phyloP scores from a whole-genome alignment of 1,140 invertebrate species.

The Oscheius sp. region DNA sequence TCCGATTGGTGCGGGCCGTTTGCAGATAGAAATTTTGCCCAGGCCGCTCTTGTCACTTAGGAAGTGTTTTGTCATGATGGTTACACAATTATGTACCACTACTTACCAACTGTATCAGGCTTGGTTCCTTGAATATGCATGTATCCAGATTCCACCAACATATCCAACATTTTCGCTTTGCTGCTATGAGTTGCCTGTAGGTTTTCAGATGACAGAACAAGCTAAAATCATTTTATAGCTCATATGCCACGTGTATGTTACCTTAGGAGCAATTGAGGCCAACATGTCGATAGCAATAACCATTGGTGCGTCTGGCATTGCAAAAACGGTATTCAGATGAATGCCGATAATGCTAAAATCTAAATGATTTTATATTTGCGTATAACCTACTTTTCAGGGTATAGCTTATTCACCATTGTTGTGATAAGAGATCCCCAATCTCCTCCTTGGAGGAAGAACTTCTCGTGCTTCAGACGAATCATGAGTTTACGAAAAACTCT shows the following conservation, averaged over 20 bases:
- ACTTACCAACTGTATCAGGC: conserved; percentile 80
- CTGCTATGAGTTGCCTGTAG: conserved; percentile 60
- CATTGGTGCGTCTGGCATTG: conserved; percentile 54
- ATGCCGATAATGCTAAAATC: conserved; percentile 66
- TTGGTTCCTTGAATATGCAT: conserved; percentile 76
- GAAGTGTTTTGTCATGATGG: no score
- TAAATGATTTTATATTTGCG: neutral
- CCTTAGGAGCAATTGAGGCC: conserved; percentile 53
- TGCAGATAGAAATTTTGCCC: no score
- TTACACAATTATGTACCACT: no score
- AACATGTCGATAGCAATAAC: conserved; percentile 55
- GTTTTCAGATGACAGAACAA: conserved; percentile 68
- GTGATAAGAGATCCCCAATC: conserved; percentile 68
- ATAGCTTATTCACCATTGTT: conserved; percentile 68
- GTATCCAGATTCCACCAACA: conserved; percentile 76
- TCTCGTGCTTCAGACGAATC: conserved; percentile 73
- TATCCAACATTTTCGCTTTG: conserved; percentile 48
- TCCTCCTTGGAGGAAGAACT: conserved; percentile 80
- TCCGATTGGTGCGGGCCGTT: no score
- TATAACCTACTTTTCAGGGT: conserved; percentile 67
- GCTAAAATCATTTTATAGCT: conserved; percentile 21
- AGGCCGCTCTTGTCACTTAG: no score
- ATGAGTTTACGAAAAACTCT: conserved; percentile 79
- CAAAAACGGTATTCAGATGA: conserved; percentile 71
- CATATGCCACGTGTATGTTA: neutral